Base-by-base conservation (phyloP, 2,113 vertebrate species). In the Anthoscopus minutus region DNA sequence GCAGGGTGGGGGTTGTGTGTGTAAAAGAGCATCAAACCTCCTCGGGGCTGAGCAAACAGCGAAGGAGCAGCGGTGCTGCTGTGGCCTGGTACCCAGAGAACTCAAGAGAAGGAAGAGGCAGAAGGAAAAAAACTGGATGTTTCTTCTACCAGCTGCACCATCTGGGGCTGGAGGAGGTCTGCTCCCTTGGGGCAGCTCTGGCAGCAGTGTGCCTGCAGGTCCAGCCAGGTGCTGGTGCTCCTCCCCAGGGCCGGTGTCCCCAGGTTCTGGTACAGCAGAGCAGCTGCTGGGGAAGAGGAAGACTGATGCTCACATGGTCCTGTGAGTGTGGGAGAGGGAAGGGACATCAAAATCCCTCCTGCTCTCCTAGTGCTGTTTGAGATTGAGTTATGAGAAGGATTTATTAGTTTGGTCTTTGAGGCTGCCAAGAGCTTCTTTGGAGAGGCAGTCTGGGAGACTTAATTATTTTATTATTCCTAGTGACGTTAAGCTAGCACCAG, bases 401-500 rank as follows among this genome's bases (percentile, higher is more conserved):
- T 92, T 93, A 91, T 94, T 72, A 71, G 73, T 90, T 94, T 82
- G 88, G 38, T 83, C 80, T 93, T 61, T 37, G 51, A 89, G 78
- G 73, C 66, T 92, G 58, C 81, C 89, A 94, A 91, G 78, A 95
- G 71, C 58, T 40, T 92, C 57, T 91, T 85, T 77, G 81, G 61
- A 89, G 61, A 91, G 28, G 28, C 78, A 94, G 11, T 64, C 61
- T 54, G 87, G 58, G 86, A 88, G 93, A 81, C 51, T 88, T 89
- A 66, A 74, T 92, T 86, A 74, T 88, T 92, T 72, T 72, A 58
- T 87, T 89, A 82, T 76, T 85, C 74, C 69, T 87, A 24, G 81
- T 69, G 62, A 57, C 14, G 20, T 61, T 93, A 70, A 5, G 9
- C 69, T 76, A n/a, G 33, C 58, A 35, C 40, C 45, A 61, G 51